These are phyloP conservation scores for Lepidurus arcticus DNA, from an alignment of 1,140 invertebrate genomes.

Conservation along the genomic window DNA sequence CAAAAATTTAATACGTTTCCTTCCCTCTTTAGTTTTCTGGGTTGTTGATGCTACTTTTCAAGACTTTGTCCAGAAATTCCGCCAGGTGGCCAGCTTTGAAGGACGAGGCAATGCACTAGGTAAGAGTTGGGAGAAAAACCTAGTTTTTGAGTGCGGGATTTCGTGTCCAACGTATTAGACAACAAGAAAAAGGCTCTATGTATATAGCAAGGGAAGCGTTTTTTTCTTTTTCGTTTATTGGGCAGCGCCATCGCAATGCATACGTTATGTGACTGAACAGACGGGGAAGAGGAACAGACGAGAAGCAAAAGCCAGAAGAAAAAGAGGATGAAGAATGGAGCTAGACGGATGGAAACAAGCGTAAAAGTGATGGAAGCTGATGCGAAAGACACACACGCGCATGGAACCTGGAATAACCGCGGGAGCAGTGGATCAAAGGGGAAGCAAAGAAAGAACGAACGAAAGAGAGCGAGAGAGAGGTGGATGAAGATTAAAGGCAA, in stretches of 20 bases:
- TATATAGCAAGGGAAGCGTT: background rate
- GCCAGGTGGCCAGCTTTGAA: too few species aligned
- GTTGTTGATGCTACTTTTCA: too few species aligned
- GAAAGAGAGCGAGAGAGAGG: background rate
- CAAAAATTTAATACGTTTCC: background rate
- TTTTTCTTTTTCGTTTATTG: background rate
- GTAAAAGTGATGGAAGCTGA: conserved; percentile 26
- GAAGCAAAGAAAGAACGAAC: background rate
- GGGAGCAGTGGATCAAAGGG: background rate
- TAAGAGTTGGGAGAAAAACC: too few species aligned
- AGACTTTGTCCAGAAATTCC: too few species aligned
- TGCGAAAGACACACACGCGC: conserved; percentile 19
- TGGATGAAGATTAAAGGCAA: background rate
- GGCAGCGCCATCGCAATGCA: background rate
- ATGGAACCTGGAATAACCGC: conserved; percentile 1
- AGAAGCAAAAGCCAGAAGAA: conserved; percentile 9
- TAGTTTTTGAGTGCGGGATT: too few species aligned
- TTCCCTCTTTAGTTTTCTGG: too few species aligned
- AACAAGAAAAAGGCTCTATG: too few species aligned
- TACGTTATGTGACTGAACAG: background rate
- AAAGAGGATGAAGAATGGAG: conserved; percentile 37
- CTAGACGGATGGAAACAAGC: background rate
- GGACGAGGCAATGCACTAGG: too few species aligned
- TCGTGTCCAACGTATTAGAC: too few species aligned
- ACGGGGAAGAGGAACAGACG: background rate